Evolutionary conservation across 2,888 invertebrate genomes (phyloP), one percentile per base, ranked within the genome.

Genomic region (Orchestes rusci): DNA sequence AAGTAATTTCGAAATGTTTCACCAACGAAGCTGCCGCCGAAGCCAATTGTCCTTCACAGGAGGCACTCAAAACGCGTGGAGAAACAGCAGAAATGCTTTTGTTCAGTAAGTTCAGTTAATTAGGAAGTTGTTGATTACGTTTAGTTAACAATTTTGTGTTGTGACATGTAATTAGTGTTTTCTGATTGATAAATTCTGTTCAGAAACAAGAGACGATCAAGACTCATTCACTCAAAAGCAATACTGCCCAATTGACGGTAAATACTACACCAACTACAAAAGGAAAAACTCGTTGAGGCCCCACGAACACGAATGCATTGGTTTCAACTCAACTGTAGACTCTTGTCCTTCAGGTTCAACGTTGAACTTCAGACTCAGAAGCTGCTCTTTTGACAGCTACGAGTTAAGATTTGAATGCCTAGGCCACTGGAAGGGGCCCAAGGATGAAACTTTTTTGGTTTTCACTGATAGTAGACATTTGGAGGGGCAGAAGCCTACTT

Each of bases 221-320:
- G 74, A 73, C 2, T 60, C 64, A 30, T 63, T 68, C 20, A 72
- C 74, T 20, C 67, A 70, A 29, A 73, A 74, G 51, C 76, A 76
- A 54, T 79, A 76, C 58, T 81, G 81, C 50, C 79, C 81, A 10
- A 72, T 80, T 45, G 75, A 73, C 47, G 79, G 80, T 3, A 72
- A 72, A 48, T 80, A 73, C 62, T 72, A 71, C 45, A 74, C 79
- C 53, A 73, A 70, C 13, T 77, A 79, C 59, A 72, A 69, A 51
- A 74, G 42, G 16, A 56, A 52, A n/a, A 70, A 71, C 7, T 47
- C 45, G 12, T 50, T 53, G 27, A 46, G 36, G 29, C 65, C 70
- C 1, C 23, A 23, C 10, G 75, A 76, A 54, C 69, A 70, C 23
- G 75, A 76, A 54, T 80, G 80, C 58, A 68, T 65, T 29, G 69